Base-by-base conservation (phyloP, 1,140 invertebrate species). In the Andricus grossulariae region DNA sequence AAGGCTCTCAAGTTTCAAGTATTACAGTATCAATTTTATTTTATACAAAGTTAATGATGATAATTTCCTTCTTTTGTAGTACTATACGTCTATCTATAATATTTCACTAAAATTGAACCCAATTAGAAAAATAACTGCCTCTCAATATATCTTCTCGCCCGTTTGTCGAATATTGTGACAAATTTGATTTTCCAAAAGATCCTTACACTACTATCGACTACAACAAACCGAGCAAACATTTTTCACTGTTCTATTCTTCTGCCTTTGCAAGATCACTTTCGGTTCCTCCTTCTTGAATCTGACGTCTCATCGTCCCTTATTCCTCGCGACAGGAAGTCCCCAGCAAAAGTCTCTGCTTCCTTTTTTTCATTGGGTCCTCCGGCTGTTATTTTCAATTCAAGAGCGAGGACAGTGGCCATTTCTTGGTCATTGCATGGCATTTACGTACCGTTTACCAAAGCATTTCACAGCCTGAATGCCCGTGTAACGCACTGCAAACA, bases 401-500 rank as follows among this genome's bases (percentile, higher is more conserved):
- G 60, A 66, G 25, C 25, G 60, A 66, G 60, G 60, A 66, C 16
- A 66, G 57, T 55, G 72, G 79, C 81, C 82, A 87, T 88, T 88
- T 81, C 87, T 88, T 85, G 82, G 78, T 78, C 81, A 88, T 89
- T 82, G 80, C 82, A 77, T 71, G 83, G 82, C 85, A 87, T 90
- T 89, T 90, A 89, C 80, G 76, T 73, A 83, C 60, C 81, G 81
- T 86, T 86, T 83, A 82, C 73, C 77, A 77, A 80, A 52, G 74
- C 83, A 73, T 86, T 87, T 86, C 82, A 81, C 74, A 78, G 71
- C 73, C 76, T 85, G 85, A 90, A 90, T 89, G 86, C 83, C 86
- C 88, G 86, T 91, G 85, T 90, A 91, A 91, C 88, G 87, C 80
- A 90, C 89, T 82, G 88, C 89, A 91, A 91, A 91, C 89, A 90